phyloP scores from a whole-genome alignment of 2,113 vertebrate genomes.

The Heloderma charlesbogerti region DNA sequence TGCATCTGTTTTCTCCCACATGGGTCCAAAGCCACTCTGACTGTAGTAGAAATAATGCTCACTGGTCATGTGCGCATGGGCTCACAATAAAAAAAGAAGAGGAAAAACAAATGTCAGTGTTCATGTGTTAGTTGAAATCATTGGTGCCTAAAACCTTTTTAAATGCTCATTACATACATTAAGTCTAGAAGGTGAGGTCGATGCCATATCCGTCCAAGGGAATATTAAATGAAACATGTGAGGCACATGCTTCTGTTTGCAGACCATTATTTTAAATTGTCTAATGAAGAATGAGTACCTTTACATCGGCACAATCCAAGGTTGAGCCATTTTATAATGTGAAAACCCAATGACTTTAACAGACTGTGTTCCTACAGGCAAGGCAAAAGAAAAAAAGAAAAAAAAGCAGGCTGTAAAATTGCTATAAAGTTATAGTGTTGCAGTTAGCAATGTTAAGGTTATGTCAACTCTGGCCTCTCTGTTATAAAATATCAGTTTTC shows the following conservation, averaged over 20 bases:
- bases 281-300: constrained; percentile 57
- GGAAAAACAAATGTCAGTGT: constrained; percentile 17
- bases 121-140: constrained; percentile 39
- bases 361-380: constrained; percentile 55
- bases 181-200: constrained; percentile 41
- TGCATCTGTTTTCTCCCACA: neutral
- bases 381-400: neutral
- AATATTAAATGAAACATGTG: constrained; percentile 51
- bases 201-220: neutral
- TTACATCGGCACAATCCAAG: constrained; percentile 43
- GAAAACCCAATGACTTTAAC: constrained; percentile 58
- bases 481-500: constrained; percentile 59
- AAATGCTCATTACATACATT: constrained; percentile 52
- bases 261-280: constrained; percentile 62
- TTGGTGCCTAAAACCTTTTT: constrained; percentile 42
- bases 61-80: neutral
- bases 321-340: constrained; percentile 53
- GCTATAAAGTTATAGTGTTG: constrained; percentile 62
- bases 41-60: neutral
- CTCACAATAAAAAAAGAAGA: neutral
- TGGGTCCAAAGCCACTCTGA: neutral
- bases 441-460: constrained; percentile 61
- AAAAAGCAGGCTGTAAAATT: constrained; percentile 58
- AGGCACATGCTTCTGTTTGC: constrained; percentile 54
- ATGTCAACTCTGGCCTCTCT: constrained; percentile 62